Evolutionary conservation across 2,113 vertebrate species (phyloP), one percentile per base, ranked within the genome.

Genomic region (Leucosticte australis): DNA sequence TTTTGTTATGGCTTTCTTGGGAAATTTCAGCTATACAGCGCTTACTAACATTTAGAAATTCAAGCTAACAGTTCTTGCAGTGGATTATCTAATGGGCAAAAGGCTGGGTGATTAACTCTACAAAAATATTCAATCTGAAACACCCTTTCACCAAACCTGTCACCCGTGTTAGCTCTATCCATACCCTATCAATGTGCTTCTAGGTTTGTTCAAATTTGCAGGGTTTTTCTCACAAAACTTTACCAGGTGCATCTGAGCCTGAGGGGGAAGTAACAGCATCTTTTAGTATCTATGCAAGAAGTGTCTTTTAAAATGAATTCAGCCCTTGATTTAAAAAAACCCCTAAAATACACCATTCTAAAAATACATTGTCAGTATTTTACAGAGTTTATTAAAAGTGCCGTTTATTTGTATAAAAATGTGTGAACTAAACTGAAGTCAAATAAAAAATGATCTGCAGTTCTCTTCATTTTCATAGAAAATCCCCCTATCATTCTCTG

Each of bases 381-480:
- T 98, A 98, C 95, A 98, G 96, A 95, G 86, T 97, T 94, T 98
- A 97, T 98, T 98, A 98, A 99, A 99, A 99, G 98, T 99, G 98
- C 98, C 91, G 74, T 97, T 98, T 95, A 96, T 96, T 96, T 93
- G 95, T 97, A 98, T 80, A 97, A 99, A 98, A 98, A 91, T 13
- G 86, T 95, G 83, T 95, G 96, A 96, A 98, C 97, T 98, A 97
- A 97, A 92, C 91, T 64, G 92, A 96, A 96, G 91, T 92, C 41
- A 13, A 92, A 79, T 91, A 92, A 82, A 94, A 92, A 93, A 79
- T 19, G 2, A 75, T 95, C 65, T 91, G 63, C 41, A 78, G 75
- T 71, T 86, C 76, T 94, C 92, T 89, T 88, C 87, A 83, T 94
- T 93, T 94, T 94, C 88, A 85, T 13, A 95, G 91, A 97, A 94